Evolutionary conservation across 2,113 vertebrate species (phyloP), one percentile per base, ranked within the genome.

Genomic region (Seriola quinqueradiata): DNA sequence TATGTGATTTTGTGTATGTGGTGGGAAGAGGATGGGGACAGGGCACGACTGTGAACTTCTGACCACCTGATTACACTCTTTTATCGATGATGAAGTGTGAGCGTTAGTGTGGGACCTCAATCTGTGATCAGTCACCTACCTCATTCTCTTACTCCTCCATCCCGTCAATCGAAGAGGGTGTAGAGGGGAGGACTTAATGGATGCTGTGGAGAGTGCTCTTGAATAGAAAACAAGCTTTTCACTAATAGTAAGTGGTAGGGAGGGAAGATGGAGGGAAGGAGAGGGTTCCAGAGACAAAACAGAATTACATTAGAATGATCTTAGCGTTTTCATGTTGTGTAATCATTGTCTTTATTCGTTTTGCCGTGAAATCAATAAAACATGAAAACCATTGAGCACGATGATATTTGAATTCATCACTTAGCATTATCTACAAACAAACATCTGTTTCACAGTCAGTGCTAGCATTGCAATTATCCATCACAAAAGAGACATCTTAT

Each of bases 191-290:
- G 66, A 34, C 16, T n/a, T 78, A 69, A 70, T 77, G 19, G 40
- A 46, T 19, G 12, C 32, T 12, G 19, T 28, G 28, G 28, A 16
- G 44, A 50, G 5, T 36, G 38, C 3, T 34, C 52, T 60, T 55
- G 34, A 65, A 64, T 50, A 19, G 64, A 84, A 36, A 36, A 75
- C n/a, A 32, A 25, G 21, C 58, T 23, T 67, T 8, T 50, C n/a
- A 42, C 55, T 81, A 48, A 52, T 16, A 21, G n/a, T 16, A 40
- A 58, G 19, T 70, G 54, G 23, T 25, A 19, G 4, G 46, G 21
- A 64, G 34, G 11, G 42, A 4, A 28, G 5, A 6, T 28, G 28
- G n/a, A n/a, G 8, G 17, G 36, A 25, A 25, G 19, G 52, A 21
- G 21, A 54, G 52, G 48, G 48, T 52, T 52, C 16, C 17, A 52